Percentiles rank a stretch among this genome's conserved stretches.
phyloP scores from a whole-genome alignment of 2,888 invertebrate species.

The Caradrina kadenii region DNA sequence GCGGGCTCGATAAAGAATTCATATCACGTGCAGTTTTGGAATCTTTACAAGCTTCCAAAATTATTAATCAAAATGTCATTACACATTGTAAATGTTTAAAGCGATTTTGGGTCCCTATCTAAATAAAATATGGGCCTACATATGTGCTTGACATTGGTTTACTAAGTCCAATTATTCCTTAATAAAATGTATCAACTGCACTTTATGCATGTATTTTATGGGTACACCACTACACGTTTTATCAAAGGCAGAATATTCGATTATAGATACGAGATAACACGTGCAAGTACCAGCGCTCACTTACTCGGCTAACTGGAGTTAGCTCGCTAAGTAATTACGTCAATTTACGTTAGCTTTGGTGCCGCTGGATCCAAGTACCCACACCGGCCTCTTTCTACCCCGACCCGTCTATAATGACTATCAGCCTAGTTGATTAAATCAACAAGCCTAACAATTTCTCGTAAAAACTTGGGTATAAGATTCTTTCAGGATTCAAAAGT shows the following conservation, averaged over 20 bases:
- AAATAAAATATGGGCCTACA: slow-evolving; percentile 8
- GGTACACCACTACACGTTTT: background rate
- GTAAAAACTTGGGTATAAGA: background rate
- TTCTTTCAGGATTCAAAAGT: background rate
- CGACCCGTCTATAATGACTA: slow-evolving; percentile 39
- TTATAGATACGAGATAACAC: slow-evolving; percentile 7
- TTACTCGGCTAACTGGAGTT: slow-evolving; percentile 28
- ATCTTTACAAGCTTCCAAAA: background rate
- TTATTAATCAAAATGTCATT: slow-evolving; percentile 10
- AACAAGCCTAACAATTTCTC: slow-evolving; percentile 15
- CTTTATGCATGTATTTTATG: too few species aligned
- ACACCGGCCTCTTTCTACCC: slow-evolving; percentile 22
- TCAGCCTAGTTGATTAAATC: slow-evolving; percentile 16
- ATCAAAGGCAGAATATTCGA: slow-evolving; percentile 17
- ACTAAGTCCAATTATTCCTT: background rate
- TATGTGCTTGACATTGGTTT: slow-evolving; percentile 16
- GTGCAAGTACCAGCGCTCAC: slow-evolving; percentile 7
- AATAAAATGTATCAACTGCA: too few species aligned
- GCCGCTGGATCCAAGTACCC: slow-evolving; percentile 31
- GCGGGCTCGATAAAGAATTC: slow-evolving; percentile 8
- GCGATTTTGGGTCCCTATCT: background rate
- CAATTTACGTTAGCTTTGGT: slow-evolving; percentile 46
- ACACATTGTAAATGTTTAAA: slow-evolving; percentile 11
- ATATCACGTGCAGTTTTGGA: slow-evolving; percentile 31
- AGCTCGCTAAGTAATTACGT: slow-evolving; percentile 53